A percentile compares a stretch with the other conserved stretches of the same genome.
phyloP scores from a whole-genome alignment of 2,888 invertebrate genomes.

The Iphiclides podalirius region DNA sequence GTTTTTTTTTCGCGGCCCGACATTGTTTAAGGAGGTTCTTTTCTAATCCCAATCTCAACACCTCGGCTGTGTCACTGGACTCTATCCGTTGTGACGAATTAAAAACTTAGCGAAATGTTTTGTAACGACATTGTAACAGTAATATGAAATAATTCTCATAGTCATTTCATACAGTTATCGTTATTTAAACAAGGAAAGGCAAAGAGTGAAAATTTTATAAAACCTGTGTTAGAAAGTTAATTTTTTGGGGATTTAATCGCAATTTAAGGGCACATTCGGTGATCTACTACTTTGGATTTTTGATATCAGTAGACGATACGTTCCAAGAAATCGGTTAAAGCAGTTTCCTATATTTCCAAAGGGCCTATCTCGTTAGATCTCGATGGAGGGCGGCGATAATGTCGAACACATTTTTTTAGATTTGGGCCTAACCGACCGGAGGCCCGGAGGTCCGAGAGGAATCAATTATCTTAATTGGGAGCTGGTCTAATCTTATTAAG shows the following conservation, averaged over 20 bases:
- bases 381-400: constrained; percentile 41
- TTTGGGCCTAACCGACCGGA: constrained; percentile 48
- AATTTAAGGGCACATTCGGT: no score
- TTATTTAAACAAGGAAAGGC: no score
- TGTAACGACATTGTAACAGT: no score
- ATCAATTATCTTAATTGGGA: constrained; percentile 77
- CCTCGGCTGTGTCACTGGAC: no score
- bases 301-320: background rate
- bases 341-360: constrained; percentile 13
- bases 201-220: no score
- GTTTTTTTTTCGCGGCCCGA: constrained; percentile 24
- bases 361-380: constrained; percentile 21
- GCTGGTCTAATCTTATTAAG: constrained; percentile 66
- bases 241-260: no score
- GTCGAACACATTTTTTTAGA: constrained; percentile 45
- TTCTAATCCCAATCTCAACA: constrained; percentile 30
- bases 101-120: no score
- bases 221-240: no score
- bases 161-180: no score
- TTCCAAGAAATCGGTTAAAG: constrained; percentile 11
- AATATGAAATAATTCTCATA: no score
- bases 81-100: no score
- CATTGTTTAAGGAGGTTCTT: constrained; percentile 32
- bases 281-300: background rate
- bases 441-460: constrained; percentile 61